Evolutionary conservation across 1,140 invertebrate genomes (phyloP), one percentile per base, ranked within the genome.

Genomic region (Grapholita molesta): DNA sequence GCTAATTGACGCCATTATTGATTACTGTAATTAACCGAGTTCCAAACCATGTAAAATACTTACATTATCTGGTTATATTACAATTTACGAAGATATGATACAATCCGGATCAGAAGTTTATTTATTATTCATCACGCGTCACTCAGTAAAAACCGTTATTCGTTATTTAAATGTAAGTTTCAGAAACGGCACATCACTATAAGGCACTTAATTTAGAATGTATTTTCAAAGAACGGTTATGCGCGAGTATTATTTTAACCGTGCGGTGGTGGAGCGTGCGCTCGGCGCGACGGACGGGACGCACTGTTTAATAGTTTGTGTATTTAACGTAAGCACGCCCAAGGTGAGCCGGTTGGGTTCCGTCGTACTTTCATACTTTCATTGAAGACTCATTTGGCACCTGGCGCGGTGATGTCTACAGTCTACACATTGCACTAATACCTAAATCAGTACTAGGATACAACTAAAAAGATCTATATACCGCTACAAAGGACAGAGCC

Each of bases 141-240:
- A 57, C 53, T 48, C 42, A 48, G 6, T 48, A 48, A 3, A 21
- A 48, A 48, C 18, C 0, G 42, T 48, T 48, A 48, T 18, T 18
- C 4, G 1, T 1, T 21, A 15, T 9, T 48, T 21, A 48, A 48
- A 48, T 48, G n/a, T n/a, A n/a, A n/a, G n/a, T n/a, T n/a, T n/a
- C n/a, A n/a, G 21, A 48, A 48, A 48, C 38, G n/a, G 15, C 38
- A 42, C 35, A 42, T 12, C 9, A 2, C 21, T 18, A 30, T 12
- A 61, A 61, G 55, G 55, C 55, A 61, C 55, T 61, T 61, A n/a
- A 61, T 61, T 61, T 30, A n/a, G 55, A 61, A 61, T 61, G 25
- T 28, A 12, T 15, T 52, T 18, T 18, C n/a, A 8, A 48, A 21
- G 0, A 48, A 28, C 55, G 24, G 55, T 28, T 5, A 48, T 18